Conservation (phyloP, 2,797 vertebrate species). For the Hemibagrus guttatus region DNA sequence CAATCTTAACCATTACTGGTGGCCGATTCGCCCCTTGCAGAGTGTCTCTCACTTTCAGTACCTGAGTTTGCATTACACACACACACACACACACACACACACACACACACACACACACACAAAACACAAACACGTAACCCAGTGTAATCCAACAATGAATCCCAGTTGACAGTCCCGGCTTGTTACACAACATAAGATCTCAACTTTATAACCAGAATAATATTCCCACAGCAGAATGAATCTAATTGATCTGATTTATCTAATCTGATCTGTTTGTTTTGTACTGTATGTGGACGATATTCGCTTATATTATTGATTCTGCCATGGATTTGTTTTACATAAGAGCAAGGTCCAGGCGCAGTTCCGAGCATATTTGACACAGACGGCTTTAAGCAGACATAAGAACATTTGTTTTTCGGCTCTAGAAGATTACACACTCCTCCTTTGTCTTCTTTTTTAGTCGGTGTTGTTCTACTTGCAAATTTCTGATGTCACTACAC, state of each 20-base stretch:
- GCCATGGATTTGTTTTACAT: background rate
- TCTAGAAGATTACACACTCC: background rate
- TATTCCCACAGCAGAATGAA: background rate
- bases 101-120: background rate
- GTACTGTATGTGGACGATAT: background rate
- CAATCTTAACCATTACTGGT: constrained; percentile 91
- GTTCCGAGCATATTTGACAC: no score
- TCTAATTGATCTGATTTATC: background rate
- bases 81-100: background rate
- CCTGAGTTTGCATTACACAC: constrained; percentile 59
- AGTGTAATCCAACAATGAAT: background rate
- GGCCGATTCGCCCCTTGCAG: constrained; percentile 73
- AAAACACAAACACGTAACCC: background rate
- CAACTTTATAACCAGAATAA: background rate
- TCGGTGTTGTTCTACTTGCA: background rate
- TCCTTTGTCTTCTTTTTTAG: background rate
- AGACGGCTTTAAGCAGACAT: background rate
- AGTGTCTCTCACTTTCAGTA: constrained; percentile 82
- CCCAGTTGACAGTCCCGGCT: background rate
- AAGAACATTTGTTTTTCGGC: background rate
- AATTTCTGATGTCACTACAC: background rate
- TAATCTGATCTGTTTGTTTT: background rate
- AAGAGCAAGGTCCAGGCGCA: background rate
- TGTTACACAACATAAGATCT: background rate
- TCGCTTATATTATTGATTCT: background rate